phyloP scores from a whole-genome alignment of 2,888 invertebrate species.

The Dolomedes plantarius region DNA sequence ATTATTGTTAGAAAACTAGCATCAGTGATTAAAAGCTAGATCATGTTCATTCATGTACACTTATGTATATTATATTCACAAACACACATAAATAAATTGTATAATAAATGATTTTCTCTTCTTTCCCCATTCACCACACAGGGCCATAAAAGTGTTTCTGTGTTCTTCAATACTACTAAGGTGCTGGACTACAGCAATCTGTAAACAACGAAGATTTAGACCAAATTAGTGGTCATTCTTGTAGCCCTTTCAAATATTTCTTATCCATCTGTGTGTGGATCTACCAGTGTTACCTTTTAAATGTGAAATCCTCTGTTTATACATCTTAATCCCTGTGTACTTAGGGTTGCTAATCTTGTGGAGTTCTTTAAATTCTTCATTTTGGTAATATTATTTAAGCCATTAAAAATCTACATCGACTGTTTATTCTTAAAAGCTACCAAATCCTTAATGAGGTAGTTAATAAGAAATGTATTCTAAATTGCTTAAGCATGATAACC shows the following conservation, averaged over 20 bases:
- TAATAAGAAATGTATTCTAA: too few species aligned
- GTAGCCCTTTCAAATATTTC: constrained; percentile 52
- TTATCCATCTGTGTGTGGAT: constrained; percentile 45
- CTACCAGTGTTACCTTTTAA: constrained; percentile 51
- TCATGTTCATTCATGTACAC: not conserved
- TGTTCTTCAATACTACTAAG: constrained; percentile 68
- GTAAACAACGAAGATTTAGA: constrained; percentile 72
- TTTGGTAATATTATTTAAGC: too few species aligned
- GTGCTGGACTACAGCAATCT: constrained; percentile 71
- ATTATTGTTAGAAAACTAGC: not conserved
- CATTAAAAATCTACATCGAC: too few species aligned
- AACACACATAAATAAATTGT: not conserved
- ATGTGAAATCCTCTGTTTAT: constrained; percentile 54
- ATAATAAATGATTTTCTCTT: not conserved
- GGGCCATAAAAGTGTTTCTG: constrained; percentile 51
- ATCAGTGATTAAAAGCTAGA: not conserved
- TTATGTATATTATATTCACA: not conserved
- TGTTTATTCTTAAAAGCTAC: too few species aligned
- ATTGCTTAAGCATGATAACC: too few species aligned
- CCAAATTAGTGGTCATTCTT: constrained; percentile 66
- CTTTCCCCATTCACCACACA: not conserved
- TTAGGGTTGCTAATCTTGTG: not conserved
- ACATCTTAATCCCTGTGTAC: constrained; percentile 9
- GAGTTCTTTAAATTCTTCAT: not conserved
- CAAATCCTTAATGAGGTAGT: too few species aligned